phyloP scores from a whole-genome alignment of 2,888 invertebrate species.

The Harpalus rubripes region DNA sequence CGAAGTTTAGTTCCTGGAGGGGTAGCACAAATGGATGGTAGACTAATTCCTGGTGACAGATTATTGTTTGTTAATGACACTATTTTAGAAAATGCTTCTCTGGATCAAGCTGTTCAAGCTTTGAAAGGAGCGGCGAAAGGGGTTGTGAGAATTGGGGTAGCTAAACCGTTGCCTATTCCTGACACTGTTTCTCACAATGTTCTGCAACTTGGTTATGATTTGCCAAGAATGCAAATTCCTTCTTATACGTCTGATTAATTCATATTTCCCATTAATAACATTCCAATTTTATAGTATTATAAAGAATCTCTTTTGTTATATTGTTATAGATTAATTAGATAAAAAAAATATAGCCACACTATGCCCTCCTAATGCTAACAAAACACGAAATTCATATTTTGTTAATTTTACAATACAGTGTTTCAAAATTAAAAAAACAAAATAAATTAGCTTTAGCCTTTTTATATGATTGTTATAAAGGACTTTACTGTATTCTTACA shows the following conservation, averaged over 20 bases:
- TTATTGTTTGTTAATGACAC: constrained; percentile 96
- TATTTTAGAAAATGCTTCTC: constrained; percentile 94
- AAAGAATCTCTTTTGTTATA: constrained; percentile 5
- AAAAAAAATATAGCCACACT: neutral
- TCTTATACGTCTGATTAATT: constrained; percentile 68
- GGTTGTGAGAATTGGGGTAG: constrained; percentile 96
- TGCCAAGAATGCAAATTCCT: constrained; percentile 72
- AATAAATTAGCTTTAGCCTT: too few species aligned
- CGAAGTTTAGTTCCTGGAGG: constrained; percentile 98
- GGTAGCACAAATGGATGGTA: constrained; percentile 97
- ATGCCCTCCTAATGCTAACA: neutral
- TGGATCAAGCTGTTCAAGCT: constrained; percentile 98
- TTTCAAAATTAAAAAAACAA: too few species aligned
- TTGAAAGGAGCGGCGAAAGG: constrained; percentile 97
- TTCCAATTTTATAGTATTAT: constrained; percentile 17
- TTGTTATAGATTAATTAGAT: constrained; percentile 10
- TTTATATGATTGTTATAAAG: too few species aligned
- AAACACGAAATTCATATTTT: neutral
- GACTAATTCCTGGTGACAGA: constrained; percentile 98
- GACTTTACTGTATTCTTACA: too few species aligned
- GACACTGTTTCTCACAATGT: constrained; percentile 81
- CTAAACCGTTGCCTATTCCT: constrained; percentile 92
- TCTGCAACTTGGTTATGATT: constrained; percentile 74
- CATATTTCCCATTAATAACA: neutral
- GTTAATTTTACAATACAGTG: too few species aligned